Base-by-base conservation (phyloP, 2,797 vertebrate species). In the Babyrousa celebensis region DNA sequence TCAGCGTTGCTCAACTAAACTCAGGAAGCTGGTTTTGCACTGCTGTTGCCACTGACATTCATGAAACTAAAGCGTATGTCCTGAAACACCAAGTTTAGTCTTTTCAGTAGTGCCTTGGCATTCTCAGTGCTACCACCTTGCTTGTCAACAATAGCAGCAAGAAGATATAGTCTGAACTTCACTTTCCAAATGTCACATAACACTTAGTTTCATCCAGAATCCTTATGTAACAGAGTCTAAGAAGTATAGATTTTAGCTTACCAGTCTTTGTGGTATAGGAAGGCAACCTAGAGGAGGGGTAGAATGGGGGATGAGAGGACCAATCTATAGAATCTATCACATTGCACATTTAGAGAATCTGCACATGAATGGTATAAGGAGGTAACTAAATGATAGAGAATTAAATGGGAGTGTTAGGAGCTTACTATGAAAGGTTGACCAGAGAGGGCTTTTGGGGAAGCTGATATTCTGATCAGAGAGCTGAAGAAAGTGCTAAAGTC, bases 201-300 rank as follows among this genome's bases (percentile, higher is more conserved):
- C 62, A 48, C 6, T 84, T 85, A 62, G 21, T 65, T 82, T 85
- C 18, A 94, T 70, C n/a, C 71, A 65, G 43, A 95, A 88, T 70
- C 43, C 14, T 77, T 65, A 1, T 43, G 0, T 32, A 83, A 78
- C 58, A 21, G 29, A 63, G 40, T 32, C 27, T 36, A 20, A 3
- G 12, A 52, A 89, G 3, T 75, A 0, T 36, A 52, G 54, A 84
- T 65, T 80, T 86, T 74, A 85, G 4, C 23, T 77, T 36, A 63
- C 10, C 20, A 60, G 27, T 43, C 4, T 78, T 60, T 75, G n/a
- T 12, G 18, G 29, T 62, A 54, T 21, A 92, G n/a, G 52, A 52
- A 92, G 43, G 11, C 6, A 29, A 23, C 2, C 17, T 29, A 52
- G 12, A 68, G 21, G n/a, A 58, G 48, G 9, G 8, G 23, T 43